Evolutionary conservation across 2,888 invertebrate species (phyloP).

Genomic region (Melanophora roralis): DNA sequence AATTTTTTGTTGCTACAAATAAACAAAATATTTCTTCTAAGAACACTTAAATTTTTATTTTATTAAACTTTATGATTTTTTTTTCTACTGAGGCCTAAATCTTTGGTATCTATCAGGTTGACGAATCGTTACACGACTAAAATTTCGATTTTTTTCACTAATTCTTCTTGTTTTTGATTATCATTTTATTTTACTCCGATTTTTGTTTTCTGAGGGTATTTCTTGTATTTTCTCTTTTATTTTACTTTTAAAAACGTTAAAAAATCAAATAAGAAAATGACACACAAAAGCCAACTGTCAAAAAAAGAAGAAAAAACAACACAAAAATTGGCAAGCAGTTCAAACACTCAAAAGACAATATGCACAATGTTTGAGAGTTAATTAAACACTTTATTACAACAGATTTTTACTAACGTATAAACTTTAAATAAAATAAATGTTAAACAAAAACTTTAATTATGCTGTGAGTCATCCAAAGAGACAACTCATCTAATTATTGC

Average conservation of each 20-base stretch:
- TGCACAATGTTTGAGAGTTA: too few relatives aligned
- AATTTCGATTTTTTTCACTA: slow-evolving; percentile 65
- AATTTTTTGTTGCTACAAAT: slow-evolving; percentile 19
- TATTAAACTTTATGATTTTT: slow-evolving; percentile 33
- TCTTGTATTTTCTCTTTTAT: slow-evolving; percentile 36
- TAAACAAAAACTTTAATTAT: not conserved
- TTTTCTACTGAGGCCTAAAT: slow-evolving; percentile 61
- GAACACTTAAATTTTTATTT: slow-evolving; percentile 22
- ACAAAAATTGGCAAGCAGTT: too few relatives aligned
- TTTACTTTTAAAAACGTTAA: not conserved
- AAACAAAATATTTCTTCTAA: slow-evolving; percentile 5
- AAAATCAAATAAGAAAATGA: slow-evolving; percentile 18
- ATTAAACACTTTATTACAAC: too few relatives aligned
- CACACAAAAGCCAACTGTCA: not conserved
- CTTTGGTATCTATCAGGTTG: slow-evolving; percentile 68
- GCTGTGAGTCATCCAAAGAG: slow-evolving; percentile 35
- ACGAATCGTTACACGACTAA: slow-evolving; percentile 64
- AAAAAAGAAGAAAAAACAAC: slow-evolving; percentile 33
- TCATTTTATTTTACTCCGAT: slow-evolving; percentile 48
- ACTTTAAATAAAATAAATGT: too few relatives aligned
- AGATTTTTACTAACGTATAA: too few relatives aligned
- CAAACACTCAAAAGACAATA: too few relatives aligned
- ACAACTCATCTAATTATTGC: slow-evolving; percentile 12
- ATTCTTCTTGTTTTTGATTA: slow-evolving; percentile 51
- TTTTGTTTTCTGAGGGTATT: slow-evolving; percentile 52